Conservation (phyloP, 2,797 vertebrate species). For the Mergus octosetaceus region DNA sequence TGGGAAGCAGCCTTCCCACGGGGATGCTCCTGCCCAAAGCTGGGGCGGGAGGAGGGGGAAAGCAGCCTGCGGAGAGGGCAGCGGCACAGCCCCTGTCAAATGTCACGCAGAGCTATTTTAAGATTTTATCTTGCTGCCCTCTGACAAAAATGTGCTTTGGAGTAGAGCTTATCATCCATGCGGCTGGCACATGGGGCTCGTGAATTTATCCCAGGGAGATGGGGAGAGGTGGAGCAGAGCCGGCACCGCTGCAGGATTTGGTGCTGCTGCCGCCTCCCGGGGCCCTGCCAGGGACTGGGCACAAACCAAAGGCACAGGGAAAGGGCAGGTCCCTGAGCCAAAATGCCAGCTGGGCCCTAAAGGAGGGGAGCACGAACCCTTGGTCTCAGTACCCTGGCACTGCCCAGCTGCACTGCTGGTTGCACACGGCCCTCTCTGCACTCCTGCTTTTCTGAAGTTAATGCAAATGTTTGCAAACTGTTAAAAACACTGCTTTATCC, state of each 20-base stretch:
- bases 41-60: rapidly evolving
- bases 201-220: background rate
- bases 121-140: constrained; percentile 35
- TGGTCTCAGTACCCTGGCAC: background rate
- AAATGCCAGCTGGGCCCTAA: background rate
- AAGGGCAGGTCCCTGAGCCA: background rate
- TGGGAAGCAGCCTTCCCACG: background rate
- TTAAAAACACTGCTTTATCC: background rate
- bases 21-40: background rate
- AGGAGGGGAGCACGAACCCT: background rate
- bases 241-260: rapidly evolving
- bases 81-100: background rate
- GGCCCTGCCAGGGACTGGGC: background rate
- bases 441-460: background rate
- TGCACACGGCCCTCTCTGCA: background rate
- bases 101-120: constrained; percentile 34
- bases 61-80: background rate
- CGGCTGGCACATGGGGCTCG: rapidly evolving
- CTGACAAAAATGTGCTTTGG: constrained; percentile 47
- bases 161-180: background rate
- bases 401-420: background rate
- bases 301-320: background rate
- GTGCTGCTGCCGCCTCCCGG: background rate
- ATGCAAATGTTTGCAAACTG: background rate
- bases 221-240: background rate